Conservation (phyloP, 2,113 vertebrate species). For the Sitta europaea region DNA sequence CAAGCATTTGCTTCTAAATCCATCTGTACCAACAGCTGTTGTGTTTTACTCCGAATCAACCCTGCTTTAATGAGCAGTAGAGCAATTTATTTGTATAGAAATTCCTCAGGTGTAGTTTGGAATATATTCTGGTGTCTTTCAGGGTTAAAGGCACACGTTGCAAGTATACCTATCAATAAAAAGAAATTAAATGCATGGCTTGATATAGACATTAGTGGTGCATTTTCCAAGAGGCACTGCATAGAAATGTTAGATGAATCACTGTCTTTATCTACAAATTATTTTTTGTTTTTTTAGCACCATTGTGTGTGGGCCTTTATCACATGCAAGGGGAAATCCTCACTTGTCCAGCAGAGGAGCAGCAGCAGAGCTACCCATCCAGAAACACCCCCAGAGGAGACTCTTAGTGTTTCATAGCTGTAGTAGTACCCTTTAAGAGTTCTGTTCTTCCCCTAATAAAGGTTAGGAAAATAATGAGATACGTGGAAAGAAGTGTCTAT, state of each 20-base stretch:
- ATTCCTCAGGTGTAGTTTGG: neutral
- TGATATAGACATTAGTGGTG: neutral
- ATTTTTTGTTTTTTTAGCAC: neutral
- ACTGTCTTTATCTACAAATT: neutral
- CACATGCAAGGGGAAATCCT: neutral
- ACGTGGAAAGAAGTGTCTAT: neutral
- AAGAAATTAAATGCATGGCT: neutral
- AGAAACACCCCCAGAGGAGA: neutral
- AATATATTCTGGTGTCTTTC: neutral
- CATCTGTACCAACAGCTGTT: constrained; percentile 1
- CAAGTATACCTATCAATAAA: neutral
- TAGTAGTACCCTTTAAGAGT: neutral
- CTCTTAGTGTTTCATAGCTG: neutral
- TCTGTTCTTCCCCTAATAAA: neutral
- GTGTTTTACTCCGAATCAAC: neutral
- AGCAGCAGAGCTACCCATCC: neutral
- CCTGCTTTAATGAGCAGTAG: neutral
- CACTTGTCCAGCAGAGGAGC: neutral
- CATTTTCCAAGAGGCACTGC: neutral
- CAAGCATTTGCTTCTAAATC: neutral
- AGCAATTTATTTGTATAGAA: neutral
- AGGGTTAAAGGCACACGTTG: neutral
- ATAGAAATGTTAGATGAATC: neutral
- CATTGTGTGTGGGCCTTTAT: neutral
- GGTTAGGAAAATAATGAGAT: neutral